phyloP scores from a whole-genome alignment of 2,797 vertebrate genomes.

The Parauchenoglanis ngamensis region DNA sequence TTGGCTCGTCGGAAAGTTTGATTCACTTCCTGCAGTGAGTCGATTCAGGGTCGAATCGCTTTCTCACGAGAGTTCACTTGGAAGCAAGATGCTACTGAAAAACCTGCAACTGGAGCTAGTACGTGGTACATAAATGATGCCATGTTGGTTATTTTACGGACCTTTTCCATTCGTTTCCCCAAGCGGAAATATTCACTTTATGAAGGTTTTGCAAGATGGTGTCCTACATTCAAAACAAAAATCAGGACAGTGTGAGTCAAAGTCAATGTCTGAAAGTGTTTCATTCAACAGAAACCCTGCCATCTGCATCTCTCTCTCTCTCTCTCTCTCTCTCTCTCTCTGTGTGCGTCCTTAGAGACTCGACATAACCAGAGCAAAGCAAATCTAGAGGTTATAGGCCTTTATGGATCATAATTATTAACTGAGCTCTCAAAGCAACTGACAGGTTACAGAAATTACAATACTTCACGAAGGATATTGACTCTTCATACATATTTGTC shows the following conservation, averaged over 20 bases:
- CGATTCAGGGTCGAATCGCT: background rate
- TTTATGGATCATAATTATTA: slow-evolving; percentile 25
- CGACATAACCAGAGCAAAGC: slow-evolving; percentile 23
- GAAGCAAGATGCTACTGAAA: background rate
- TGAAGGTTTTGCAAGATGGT: background rate
- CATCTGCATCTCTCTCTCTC: background rate
- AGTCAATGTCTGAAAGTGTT: slow-evolving; percentile 27
- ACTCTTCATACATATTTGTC: background rate
- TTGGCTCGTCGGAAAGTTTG: background rate
- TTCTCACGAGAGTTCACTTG: too few species aligned
- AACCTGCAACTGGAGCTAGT: background rate
- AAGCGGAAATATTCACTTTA: background rate
- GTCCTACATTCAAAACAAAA: slow-evolving; percentile 17
- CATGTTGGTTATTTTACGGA: background rate
- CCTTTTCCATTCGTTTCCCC: background rate
- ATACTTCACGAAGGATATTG: background rate
- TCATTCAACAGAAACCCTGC: slow-evolving; percentile 23
- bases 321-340: background rate
- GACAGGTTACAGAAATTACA: slow-evolving; percentile 4
- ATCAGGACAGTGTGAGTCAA: slow-evolving; percentile 22
- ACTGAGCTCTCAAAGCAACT: slow-evolving; percentile 4
- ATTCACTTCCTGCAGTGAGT: background rate
- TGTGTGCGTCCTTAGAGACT: background rate
- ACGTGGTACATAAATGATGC: background rate
- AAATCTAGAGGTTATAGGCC: slow-evolving; percentile 17